These are phyloP conservation scores for Corvus moneduloides DNA, from an alignment of 2,113 vertebrate species.

Conservation along the genomic window DNA sequence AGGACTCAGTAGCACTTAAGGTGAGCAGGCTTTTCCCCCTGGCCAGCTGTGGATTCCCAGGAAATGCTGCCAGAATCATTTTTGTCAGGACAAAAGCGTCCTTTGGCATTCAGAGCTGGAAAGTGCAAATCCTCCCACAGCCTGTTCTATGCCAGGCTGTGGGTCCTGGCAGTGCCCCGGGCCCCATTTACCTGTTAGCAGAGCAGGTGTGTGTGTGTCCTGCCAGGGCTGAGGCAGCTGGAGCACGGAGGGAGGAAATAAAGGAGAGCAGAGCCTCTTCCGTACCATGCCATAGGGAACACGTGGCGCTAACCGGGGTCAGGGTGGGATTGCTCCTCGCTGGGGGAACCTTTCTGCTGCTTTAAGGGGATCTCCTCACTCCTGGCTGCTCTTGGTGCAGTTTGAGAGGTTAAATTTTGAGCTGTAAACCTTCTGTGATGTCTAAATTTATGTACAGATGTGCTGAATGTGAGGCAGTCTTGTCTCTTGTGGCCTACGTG, in stretches of 20 bases:
- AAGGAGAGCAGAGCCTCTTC: not conserved
- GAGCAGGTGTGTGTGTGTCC: not conserved
- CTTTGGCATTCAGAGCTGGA: not conserved
- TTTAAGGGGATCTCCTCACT: not conserved
- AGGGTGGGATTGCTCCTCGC: not conserved
- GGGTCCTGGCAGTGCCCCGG: not conserved
- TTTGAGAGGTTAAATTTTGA: not conserved
- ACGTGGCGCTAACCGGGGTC: fast-evolving
- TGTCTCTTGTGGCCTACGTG: fast-evolving
- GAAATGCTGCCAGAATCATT: not conserved
- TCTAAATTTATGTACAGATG: not conserved
- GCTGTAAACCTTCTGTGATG: not conserved
- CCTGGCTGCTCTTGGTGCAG: not conserved
- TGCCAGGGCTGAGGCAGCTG: not conserved
- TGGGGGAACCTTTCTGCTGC: not conserved
- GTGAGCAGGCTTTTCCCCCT: not conserved
- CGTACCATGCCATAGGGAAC: fast-evolving
- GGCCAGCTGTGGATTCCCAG: not conserved
- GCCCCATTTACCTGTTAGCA: not conserved
- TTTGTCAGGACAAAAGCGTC: not conserved
- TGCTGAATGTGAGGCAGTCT: not conserved
- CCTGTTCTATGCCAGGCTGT: not conserved
- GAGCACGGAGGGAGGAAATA: not conserved
- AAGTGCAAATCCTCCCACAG: not conserved
- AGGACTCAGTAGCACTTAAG: not conserved